A percentile compares a stretch with the other conserved stretches of the same genome.
These are phyloP conservation scores for Donacobius atricapilla DNA, from an alignment of 2,113 vertebrate species.

Conservation along the genomic window DNA sequence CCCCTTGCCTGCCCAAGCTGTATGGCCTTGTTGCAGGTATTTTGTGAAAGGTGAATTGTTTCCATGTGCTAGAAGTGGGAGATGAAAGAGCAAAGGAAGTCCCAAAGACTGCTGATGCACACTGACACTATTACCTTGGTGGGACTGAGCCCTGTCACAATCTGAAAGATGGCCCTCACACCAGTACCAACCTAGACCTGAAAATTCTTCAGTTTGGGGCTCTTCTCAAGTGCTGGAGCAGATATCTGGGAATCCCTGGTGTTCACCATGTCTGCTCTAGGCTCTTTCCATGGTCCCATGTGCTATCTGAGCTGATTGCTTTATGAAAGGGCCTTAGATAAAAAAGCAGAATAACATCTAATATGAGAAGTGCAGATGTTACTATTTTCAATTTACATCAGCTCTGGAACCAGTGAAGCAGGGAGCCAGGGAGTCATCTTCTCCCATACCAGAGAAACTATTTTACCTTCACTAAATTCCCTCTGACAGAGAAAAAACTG, in stretches of 20 bases:
- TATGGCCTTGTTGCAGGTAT: background rate
- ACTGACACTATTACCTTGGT: background rate
- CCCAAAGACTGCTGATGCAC: background rate
- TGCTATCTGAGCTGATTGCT: background rate
- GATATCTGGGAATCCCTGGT: background rate
- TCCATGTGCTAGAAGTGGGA: background rate
- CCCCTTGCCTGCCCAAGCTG: background rate
- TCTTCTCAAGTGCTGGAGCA: background rate
- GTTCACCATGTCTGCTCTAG: fast-evolving
- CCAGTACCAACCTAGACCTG: background rate
- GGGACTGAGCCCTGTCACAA: background rate
- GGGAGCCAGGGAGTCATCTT: background rate
- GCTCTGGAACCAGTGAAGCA: background rate
- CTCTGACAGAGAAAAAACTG: background rate
- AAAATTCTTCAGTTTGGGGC: background rate
- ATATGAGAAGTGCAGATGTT: background rate
- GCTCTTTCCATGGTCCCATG: background rate
- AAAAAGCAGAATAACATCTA: background rate
- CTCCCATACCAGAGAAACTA: background rate
- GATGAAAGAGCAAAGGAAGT: background rate
- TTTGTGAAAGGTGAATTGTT: background rate
- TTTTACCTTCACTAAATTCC: background rate
- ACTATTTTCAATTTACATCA: background rate
- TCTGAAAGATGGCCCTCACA: background rate
- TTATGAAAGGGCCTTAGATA: background rate